Conservation (phyloP, 2,888 invertebrate genomes). For the Drosophila nr. medialis region DNA sequence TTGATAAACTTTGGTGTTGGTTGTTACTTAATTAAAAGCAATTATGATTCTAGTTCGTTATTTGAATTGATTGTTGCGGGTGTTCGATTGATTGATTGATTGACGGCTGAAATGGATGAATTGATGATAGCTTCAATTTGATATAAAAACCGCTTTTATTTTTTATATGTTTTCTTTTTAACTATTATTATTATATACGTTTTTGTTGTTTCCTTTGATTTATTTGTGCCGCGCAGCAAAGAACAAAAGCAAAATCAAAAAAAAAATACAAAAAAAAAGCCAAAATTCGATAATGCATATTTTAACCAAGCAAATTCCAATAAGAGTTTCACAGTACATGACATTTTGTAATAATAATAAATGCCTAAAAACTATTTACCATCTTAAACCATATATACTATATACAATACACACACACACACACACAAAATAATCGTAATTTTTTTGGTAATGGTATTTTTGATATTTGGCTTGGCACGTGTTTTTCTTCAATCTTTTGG, state of each 20-base stretch:
- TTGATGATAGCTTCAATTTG: constrained; percentile 26
- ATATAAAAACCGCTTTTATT: constrained; percentile 44
- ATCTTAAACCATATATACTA: constrained; percentile 26
- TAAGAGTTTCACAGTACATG: constrained; percentile 63
- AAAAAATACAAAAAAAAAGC: neutral
- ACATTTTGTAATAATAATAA: constrained; percentile 64
- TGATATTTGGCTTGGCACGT: constrained; percentile 78
- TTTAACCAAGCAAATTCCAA: constrained; percentile 39
- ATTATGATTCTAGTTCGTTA: constrained; percentile 32
- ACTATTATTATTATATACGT: constrained; percentile 12
- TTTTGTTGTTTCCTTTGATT: constrained; percentile 35
- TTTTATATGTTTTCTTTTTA: constrained; percentile 31
- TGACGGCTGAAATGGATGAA: neutral
- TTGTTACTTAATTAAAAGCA: constrained; percentile 17
- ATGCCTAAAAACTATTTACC: constrained; percentile 7
- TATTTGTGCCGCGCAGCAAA: constrained; percentile 32
- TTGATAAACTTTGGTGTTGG: constrained; percentile 46
- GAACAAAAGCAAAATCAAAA: constrained; percentile 3
- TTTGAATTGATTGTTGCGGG: constrained; percentile 37
- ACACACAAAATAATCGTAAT: constrained; percentile 28
- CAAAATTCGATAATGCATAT: constrained; percentile 9
- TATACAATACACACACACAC: constrained; percentile 32
- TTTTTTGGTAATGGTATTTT: constrained; percentile 75
- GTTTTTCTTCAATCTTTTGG: constrained; percentile 62
- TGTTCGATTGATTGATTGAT: constrained; percentile 28